These are phyloP conservation scores for Epirrita christyi DNA, from an alignment of 2,888 invertebrate species.

Conservation along the genomic window DNA sequence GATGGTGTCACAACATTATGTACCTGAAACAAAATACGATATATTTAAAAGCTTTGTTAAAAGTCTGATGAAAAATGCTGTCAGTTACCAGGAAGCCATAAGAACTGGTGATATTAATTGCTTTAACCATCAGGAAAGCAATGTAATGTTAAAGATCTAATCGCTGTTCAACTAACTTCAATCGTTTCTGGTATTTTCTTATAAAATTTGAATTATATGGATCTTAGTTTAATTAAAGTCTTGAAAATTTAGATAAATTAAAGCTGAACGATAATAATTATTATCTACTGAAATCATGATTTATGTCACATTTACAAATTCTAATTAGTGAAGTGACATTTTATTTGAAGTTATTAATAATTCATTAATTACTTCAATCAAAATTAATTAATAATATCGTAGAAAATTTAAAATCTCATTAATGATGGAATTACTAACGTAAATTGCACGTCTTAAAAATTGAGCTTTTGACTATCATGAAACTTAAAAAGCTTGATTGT, in stretches of 20 bases:
- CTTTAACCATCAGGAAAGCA: not conserved
- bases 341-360: slow-evolving; percentile 24
- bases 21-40: slow-evolving; percentile 62
- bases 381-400: slow-evolving; percentile 40
- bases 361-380: slow-evolving; percentile 33
- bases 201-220: too few species aligned
- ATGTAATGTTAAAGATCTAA: not conserved
- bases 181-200: too few species aligned
- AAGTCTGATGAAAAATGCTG: not conserved
- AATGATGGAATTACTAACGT: not conserved
- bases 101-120: not conserved
- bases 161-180: too few species aligned
- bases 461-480: too few species aligned
- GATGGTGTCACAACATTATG: slow-evolving; percentile 66
- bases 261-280: too few species aligned
- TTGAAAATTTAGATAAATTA: too few species aligned
- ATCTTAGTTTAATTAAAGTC: too few species aligned
- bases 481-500: too few species aligned
- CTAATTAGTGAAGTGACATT: slow-evolving; percentile 19
- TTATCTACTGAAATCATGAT: too few species aligned
- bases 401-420: slow-evolving; percentile 31
- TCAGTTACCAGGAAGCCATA: not conserved
- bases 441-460: too few species aligned
- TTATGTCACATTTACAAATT: slow-evolving; percentile 8
- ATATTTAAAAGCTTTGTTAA: not conserved